Evolutionary conservation across 2,797 vertebrate genomes (phyloP), one percentile per base, ranked within the genome.

Genomic region (Pipistrellus pygmaeus): DNA sequence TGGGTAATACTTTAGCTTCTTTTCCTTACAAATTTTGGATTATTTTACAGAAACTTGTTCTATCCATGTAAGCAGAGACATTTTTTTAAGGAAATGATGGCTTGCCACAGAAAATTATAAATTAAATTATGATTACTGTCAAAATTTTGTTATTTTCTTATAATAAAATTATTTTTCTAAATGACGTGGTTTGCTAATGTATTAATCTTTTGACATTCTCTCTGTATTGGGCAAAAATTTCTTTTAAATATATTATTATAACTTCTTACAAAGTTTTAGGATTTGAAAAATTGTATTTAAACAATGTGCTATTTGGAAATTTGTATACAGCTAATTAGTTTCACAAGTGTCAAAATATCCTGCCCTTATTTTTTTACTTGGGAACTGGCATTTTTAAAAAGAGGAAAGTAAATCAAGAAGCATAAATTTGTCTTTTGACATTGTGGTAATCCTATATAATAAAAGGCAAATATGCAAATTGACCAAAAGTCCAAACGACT

Each of bases 51-150:
- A 88, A 95, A 80, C 60, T 88, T 94, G 80, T 20, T 95, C 9
- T 38, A 53, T 6, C 18, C 7, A 57, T 41, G 18, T 8, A 87
- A 12, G 90, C 27, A 85, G 41, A 91, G 48, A 87, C 88, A 53
- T 60, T 88, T 15, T 44, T 88, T 94, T 60, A 95, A 88, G 75
- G 68, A 92, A 95, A 82, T 85, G 87, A 95, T 97, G 95, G 96
- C 62, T 97, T 84, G 95, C 21, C 18, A 78, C 21, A 75, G 81
- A 95, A 95, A 94, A 95, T 81, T 95, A 91, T 91, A 95, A 89
- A 95, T 81, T 95, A 91, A 91, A 95, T 95, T 95, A 92, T 62
- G 68, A 88, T 87, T 91, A 95, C 92, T 94, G 93, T 85, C 27
- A 94, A 96, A 87, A 88, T 84, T 95, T 48, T 9, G 30, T 88